Conservation (phyloP, 2,888 invertebrate species). For the Endotricha flammealis region DNA sequence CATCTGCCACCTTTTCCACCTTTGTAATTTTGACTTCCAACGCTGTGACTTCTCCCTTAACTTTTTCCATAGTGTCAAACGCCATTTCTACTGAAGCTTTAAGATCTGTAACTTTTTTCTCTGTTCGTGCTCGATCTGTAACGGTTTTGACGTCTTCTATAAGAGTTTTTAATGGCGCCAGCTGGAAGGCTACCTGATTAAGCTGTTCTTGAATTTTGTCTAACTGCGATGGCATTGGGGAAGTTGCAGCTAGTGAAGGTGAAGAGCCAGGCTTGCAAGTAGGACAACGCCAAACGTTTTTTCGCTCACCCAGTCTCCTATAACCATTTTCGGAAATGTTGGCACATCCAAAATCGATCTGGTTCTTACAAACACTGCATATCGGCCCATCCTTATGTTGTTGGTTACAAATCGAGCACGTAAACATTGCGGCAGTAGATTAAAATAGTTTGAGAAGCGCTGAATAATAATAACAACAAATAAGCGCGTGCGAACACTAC, state of each 20-base stretch:
- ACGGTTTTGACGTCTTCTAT: slow-evolving; percentile 18
- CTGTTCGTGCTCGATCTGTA: no score
- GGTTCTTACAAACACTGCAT: slow-evolving; percentile 13
- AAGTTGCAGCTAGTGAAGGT: slow-evolving; percentile 10
- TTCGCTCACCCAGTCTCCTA: slow-evolving; percentile 16
- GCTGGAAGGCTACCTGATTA: slow-evolving; percentile 10
- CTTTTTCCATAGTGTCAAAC: slow-evolving; percentile 8
- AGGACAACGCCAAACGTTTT: slow-evolving; percentile 14
- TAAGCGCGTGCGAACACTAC: slow-evolving; percentile 1
- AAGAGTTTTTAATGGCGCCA: slow-evolving; percentile 15
- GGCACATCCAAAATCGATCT: slow-evolving; percentile 16
- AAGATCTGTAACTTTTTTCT: slow-evolving; percentile 11
- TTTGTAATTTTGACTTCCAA: slow-evolving; percentile 10
- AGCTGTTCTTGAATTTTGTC: slow-evolving; percentile 13
- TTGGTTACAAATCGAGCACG: slow-evolving; percentile 16
- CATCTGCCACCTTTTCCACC: slow-evolving; percentile 8
- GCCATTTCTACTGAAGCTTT: slow-evolving; percentile 14
- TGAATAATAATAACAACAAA: slow-evolving; percentile 2
- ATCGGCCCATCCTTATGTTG: slow-evolving; percentile 15
- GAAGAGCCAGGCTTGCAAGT: slow-evolving; percentile 13
- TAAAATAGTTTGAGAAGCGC: slow-evolving; percentile 3
- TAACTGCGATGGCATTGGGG: slow-evolving; percentile 4
- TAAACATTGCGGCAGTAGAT: slow-evolving; percentile 10
- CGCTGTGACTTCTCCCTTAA: slow-evolving; percentile 5
- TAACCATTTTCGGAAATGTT: slow-evolving; percentile 16